phyloP scores from a whole-genome alignment of 2,113 vertebrate species.

The Typhlomys cinereus region DNA sequence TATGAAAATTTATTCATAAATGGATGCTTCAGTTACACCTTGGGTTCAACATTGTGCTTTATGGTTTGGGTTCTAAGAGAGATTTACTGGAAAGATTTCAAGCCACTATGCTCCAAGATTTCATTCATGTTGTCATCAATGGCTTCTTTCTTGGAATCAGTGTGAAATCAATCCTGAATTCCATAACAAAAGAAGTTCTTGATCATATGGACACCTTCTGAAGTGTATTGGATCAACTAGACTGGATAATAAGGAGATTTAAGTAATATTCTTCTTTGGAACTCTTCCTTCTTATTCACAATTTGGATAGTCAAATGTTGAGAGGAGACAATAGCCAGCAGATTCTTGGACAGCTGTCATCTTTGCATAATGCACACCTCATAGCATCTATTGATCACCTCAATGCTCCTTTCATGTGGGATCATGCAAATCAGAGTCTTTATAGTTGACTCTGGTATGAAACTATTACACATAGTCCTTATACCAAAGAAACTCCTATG shows the following conservation, averaged over 20 bases:
- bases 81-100: too few relatives aligned
- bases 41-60: too few relatives aligned
- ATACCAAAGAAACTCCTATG: slow-evolving; percentile 95
- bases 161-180: slow-evolving; percentile 96
- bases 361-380: slow-evolving; percentile 91
- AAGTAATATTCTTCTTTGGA: slow-evolving; percentile 91
- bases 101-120: slow-evolving; percentile 86
- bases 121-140: slow-evolving; percentile 94
- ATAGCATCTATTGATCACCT: slow-evolving; percentile 98
- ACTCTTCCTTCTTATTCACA: slow-evolving; percentile 95
- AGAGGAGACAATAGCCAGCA: slow-evolving; percentile 96
- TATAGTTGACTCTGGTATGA: too few relatives aligned
- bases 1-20: too few relatives aligned
- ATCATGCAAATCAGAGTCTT: too few relatives aligned
- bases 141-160: slow-evolving; percentile 98
- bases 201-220: too few relatives aligned
- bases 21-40: too few relatives aligned
- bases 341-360: slow-evolving; percentile 94
- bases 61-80: slow-evolving; percentile 86
- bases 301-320: slow-evolving; percentile 96
- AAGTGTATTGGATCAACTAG: too few relatives aligned
- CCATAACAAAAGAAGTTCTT: too few relatives aligned
- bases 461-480: too few relatives aligned
- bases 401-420: slow-evolving; percentile 94
- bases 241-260: too few relatives aligned